Base-by-base conservation (phyloP, 2,888 invertebrate genomes). In the Idaea straminata region DNA sequence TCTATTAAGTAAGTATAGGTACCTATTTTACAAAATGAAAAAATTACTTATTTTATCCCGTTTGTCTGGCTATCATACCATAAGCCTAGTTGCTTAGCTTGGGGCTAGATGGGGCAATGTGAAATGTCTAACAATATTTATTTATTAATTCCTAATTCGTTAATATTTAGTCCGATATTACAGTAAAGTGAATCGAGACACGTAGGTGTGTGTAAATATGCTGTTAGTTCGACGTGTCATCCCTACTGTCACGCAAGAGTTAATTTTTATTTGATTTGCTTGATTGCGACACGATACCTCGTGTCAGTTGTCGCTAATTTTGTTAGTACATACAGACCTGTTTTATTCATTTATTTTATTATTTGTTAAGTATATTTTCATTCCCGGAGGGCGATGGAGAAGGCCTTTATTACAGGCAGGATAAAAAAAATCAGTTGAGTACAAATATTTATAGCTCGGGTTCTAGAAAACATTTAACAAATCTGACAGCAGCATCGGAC, bases 221-320 rank as follows among this genome's bases (percentile, higher is more conserved):
- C 6, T 13, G 47, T 47, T 47, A 47, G 47, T 47, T 47, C 47
- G 47, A 47, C 47, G 13, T 47, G 47, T 47, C 13, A 13, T 7
- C 13, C 47, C 47, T 5, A 0, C 47, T 47, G 47, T 47, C 13
- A 47, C 47, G 10, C 47, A 7, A 25, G 7, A 47, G 47, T 47
- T 47, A 47, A 47, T 47, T 47, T 47, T 47, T 47, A 47, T 47
- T 47, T 47, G 47, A 47, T 47, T 47, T 47, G 47, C 47, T 47
- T 47, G 47, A 47, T 47, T 47, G 47, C 47, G 47, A 47, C 47
- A 10, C 47, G 47, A 47, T 47, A 47, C 47, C 47, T 47, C 13
- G 13, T 47, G 47, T 47, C 47, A 47, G 13, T 47, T 47, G 13
- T 10, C 13, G 36, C 5, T 47, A 47, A 47, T 47, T 47, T 47